Evolutionary conservation across 1,140 invertebrate species (phyloP), one percentile per base, ranked within the genome.

Genomic region (Dryas iulia): DNA sequence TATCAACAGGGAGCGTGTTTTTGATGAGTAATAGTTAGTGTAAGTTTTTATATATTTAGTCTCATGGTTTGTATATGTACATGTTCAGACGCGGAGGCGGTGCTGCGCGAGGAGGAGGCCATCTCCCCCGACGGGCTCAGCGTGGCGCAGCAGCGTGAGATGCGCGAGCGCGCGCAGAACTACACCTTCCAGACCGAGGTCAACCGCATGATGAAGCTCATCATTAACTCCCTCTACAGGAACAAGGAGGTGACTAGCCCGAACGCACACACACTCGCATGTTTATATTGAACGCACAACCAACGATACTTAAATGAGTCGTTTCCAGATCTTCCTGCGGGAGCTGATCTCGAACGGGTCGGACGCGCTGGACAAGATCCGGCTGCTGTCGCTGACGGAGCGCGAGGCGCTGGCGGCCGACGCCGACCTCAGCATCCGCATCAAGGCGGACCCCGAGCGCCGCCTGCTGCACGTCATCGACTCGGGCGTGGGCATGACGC

Each of bases 171-270:
- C 85, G 95, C 98, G 0, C 97, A 99, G 82, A 99, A 98, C 88
- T 97, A 96, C 89, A 94, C 95, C 23, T 99, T 99, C 93, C 98
- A 98, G 91, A 97, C 98, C 1, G 98, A 99, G 92, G 98, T 99
- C 8, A 98, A 99, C 93, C 96, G 98, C 28, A 99, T 99, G 98
- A 99, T 99, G 98, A 99, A 99, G 92, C 94, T 99, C 18, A 99
- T 99, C 85, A 99, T 99, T 82, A 99, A 99, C 92, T 99, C 98
- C 0, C 93, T 99, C 0, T 99, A 99, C 89, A 95, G 97, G 73
- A 99, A 99, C 89, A 99, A 99, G 92, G 98, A 99, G 93, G 96
- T 96, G 21, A 39, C n/a, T n/a, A n/a, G n/a, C n/a, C 30, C 26
- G 26, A 28, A 28, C n/a, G n/a, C n/a, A n/a, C n/a, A n/a, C n/a